Evolutionary conservation across 2,888 invertebrate genomes (phyloP).

Genomic region (Prosapia bicincta): DNA sequence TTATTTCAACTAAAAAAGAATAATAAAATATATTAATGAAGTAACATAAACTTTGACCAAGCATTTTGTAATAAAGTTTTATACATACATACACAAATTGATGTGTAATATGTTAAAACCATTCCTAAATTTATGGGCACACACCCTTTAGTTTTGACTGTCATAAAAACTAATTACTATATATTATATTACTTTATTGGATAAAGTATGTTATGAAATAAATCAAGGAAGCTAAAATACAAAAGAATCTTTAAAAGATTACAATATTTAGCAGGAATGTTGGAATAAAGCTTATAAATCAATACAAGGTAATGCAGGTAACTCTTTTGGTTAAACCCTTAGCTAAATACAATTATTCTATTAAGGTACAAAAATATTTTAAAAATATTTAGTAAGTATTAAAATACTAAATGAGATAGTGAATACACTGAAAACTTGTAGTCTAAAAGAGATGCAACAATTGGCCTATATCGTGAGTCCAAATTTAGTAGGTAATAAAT

Average conservation of each 20-base stretch:
- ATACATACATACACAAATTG: too few species aligned
- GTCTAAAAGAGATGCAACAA: too few species aligned
- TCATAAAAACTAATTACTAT: background rate
- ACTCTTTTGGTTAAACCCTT: background rate
- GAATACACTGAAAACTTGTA: background rate
- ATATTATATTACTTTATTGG: background rate
- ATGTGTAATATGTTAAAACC: too few species aligned
- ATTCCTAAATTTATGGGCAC: background rate
- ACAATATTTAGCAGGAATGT: background rate
- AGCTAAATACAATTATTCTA: background rate
- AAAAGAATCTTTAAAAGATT: background rate
- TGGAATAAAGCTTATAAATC: background rate
- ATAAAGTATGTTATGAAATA: background rate
- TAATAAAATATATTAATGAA: too few species aligned
- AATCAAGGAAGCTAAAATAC: background rate
- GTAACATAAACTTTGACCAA: too few species aligned
- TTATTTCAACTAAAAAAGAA: too few species aligned
- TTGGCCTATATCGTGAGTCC: too few species aligned
- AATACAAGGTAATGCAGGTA: background rate
- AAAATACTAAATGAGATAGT: background rate
- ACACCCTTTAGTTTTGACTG: background rate
- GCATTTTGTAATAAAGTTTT: too few species aligned
- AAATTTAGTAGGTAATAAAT: too few species aligned
- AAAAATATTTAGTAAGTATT: background rate
- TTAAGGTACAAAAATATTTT: constrained; percentile 2